Evolutionary conservation across 2,888 invertebrate genomes (phyloP).

Genomic region (Apodemia mormo): DNA sequence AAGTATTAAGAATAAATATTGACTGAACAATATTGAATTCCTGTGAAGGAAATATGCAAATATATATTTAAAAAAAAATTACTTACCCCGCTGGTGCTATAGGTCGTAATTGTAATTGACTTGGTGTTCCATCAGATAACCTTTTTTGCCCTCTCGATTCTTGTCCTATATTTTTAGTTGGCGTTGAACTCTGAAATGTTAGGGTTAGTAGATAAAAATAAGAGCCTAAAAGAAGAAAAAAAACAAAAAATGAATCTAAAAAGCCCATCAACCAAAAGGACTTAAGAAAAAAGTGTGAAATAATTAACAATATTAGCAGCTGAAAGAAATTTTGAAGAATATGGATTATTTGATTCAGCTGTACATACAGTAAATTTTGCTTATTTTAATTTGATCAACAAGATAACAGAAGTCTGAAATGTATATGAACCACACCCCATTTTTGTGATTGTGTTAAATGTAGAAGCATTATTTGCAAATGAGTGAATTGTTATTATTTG

Average conservation of each 20-base stretch:
- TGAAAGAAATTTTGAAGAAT: neutral
- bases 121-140: constrained; percentile 72
- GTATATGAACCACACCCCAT: neutral
- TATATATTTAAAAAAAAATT: neutral
- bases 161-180: constrained; percentile 60
- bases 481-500: neutral
- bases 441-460: neutral
- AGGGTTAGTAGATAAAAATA: constrained; percentile 8
- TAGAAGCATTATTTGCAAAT: constrained; percentile 5
- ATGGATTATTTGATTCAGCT: neutral
- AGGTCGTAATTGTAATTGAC: constrained; percentile 68
- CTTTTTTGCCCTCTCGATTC: constrained; percentile 70
- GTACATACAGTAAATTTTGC: neutral
- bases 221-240: neutral
- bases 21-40: neutral
- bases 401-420: neutral
- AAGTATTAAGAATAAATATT: neutral
- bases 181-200: constrained; percentile 59
- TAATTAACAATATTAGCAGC: constrained; percentile 3
- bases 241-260: constrained; percentile 13
- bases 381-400: neutral
- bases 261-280: constrained; percentile 21
- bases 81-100: constrained; percentile 76
- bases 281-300: constrained; percentile 8
- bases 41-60: constrained; percentile 14